Evolutionary conservation across 2,797 vertebrate species (phyloP), one percentile per base, ranked within the genome.

Genomic region (Poecilia wingei): DNA sequence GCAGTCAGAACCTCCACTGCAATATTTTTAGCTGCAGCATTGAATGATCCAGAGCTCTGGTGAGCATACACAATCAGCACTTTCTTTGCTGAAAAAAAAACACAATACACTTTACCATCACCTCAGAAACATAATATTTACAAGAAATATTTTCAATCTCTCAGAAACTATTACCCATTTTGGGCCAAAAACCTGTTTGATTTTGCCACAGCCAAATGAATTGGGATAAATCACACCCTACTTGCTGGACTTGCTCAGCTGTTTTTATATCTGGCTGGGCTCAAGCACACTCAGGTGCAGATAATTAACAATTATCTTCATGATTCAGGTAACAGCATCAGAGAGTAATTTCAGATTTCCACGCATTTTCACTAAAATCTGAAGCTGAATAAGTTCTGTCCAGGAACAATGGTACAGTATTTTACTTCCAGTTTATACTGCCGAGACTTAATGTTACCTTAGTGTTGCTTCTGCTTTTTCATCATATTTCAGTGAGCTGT

Each of bases 1-100:
- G 84, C 89, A 36, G 82, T 90, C 72, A 98, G 16, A 4, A 93
- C 94, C 1, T 96, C 94, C 39, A 96, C 94, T 0, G 97, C 95
- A 64, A 88, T 82, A 0, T 91, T 88, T 94, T 97, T 95, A 76
- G 96, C 89, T 2, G 97, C 94, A 1, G 96, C 94, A 0, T 94
- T 97, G 79, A 98, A 95, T 49, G 97, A 98, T 12, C 76, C 89
- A 39, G 93, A 84, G 69, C 96, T 97, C 86, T 98, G 96, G 79
- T 97, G 96, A 0, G 96, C 97, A 0, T 95, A 98, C 45, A 98
- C 92, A 2, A 98, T 95, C 83, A 97, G 91, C 16, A 97, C 96
- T 9, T 95, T 97, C 83, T 92, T 96, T 1, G 84, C 95, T 94
- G 66, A 4, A 46, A 46, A 46, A 13, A 46, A 46, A 14, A 31